Conservation (phyloP, 1,140 invertebrate species). For the Drosophila tropicalis region DNA sequence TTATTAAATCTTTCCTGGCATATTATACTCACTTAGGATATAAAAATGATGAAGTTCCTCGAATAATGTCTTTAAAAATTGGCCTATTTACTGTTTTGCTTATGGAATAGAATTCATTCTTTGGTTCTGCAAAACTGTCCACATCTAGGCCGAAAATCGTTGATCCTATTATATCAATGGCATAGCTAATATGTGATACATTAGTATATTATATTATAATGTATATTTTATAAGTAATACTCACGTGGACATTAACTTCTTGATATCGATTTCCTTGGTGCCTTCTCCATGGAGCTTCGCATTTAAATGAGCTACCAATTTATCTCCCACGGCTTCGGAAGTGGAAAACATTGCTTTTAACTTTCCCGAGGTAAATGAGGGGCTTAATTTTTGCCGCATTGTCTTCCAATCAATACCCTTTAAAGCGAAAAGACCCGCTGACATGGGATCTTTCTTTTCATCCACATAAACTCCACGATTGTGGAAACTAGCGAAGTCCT, state of each 20-base stretch:
- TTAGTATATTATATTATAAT: too few relatives aligned
- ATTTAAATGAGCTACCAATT: constrained; percentile 68
- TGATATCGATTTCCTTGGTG: constrained; percentile 57
- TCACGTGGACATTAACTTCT: constrained; percentile 55
- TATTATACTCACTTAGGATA: constrained; percentile 62
- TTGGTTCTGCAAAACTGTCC: constrained; percentile 75
- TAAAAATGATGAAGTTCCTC: constrained; percentile 48
- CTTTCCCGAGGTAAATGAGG: constrained; percentile 85
- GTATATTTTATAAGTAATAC: too few relatives aligned
- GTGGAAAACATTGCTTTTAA: constrained; percentile 85
- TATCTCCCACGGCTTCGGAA: constrained; percentile 80
- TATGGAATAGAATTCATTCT: constrained; percentile 64
- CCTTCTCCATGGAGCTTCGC: constrained; percentile 25
- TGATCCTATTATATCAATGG: constrained; percentile 83
- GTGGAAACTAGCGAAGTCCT: constrained; percentile 83
- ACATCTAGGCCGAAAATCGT: constrained; percentile 83
- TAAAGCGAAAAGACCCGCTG: constrained; percentile 82
- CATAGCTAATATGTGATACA: constrained; percentile 41
- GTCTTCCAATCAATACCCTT: constrained; percentile 84
- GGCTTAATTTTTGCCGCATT: constrained; percentile 84
- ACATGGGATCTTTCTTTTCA: constrained; percentile 73
- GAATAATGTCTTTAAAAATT: constrained; percentile 33
- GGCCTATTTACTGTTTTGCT: constrained; percentile 32
- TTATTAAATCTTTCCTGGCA: too few relatives aligned
- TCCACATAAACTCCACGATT: constrained; percentile 83